phyloP scores from a whole-genome alignment of 2,113 vertebrate genomes.

The Prunella fulvescens region DNA sequence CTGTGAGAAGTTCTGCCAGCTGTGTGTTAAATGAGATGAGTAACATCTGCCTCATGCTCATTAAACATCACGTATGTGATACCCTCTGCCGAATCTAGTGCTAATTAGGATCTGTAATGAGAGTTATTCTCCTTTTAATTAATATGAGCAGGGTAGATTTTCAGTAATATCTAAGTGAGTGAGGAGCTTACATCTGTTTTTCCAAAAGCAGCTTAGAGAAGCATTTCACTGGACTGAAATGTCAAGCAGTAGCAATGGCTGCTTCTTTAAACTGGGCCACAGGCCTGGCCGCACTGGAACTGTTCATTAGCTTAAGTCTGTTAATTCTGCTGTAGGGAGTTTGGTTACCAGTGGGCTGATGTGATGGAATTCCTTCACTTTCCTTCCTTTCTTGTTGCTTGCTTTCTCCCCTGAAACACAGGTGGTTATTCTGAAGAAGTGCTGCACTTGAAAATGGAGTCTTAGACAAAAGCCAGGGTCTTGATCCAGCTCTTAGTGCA shows the following conservation, averaged over 20 bases:
- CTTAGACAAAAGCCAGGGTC: background rate
- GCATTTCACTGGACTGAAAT: background rate
- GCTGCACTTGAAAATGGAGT: background rate
- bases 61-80: background rate
- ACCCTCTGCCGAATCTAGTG: background rate
- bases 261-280: background rate
- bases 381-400: background rate
- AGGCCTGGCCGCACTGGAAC: background rate
- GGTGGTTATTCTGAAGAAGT: background rate
- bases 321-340: background rate
- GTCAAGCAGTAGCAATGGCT: background rate
- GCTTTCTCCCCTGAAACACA: background rate
- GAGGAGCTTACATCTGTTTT: background rate
- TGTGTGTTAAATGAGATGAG: background rate
- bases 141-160: background rate
- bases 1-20: background rate
- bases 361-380: background rate
- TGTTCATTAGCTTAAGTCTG: background rate
- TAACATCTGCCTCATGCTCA: background rate
- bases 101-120: background rate
- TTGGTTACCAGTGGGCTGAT: background rate
- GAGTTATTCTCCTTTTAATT: background rate
- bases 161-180: background rate
- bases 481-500: background rate
- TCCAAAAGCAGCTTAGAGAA: background rate